Base-by-base conservation (phyloP, 53 echinoderm and acorn worm genomes). In the Stichopus horrens region DNA sequence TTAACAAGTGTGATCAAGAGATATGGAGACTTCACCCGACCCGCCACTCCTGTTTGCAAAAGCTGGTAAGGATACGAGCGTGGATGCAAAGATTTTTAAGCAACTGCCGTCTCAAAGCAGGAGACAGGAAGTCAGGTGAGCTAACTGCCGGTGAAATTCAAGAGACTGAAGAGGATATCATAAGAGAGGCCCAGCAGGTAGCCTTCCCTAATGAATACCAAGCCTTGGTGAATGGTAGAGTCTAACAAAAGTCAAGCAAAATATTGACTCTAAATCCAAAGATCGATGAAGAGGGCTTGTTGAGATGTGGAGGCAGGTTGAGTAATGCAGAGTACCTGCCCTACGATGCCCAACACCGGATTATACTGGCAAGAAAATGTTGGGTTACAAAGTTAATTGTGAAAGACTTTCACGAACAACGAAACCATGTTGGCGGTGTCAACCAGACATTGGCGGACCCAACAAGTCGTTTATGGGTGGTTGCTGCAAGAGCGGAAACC, bases 271-370 rank as follows among this genome's bases (percentile, higher is more conserved):
- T 77, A 59, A 77, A 76, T 23, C 77, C 88, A 58, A 55, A 54
- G 23, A n/a, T 88, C 5, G 77, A 88, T 21, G 66, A 76, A 14
- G 88, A 88, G 5, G 77, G 57, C 7, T n/a, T 77, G 14, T 37
- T 88, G 55, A 58, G 88, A 58, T 88, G 76, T 77, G 76, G 18
- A 7, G 88, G 88, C 13, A 53, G 88, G 14, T 54, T 88, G 18
- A 16, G 58, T 6, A 74, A 83, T 65, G 83, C 83, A 21, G 66
- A 60, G 4, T 60, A 13, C 37, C 23, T 60, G 7, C 22, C 83
- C 5, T 83, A 83, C n/a, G 65, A 83, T 10, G 65, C 65, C 20
- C 59, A 55, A 52, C 20, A 82, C 58, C 82, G 56, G 16, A 82
- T 82, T 6, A 82, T 82, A 53, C 6, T 82, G 82, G n/a, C 82